Base-by-base conservation (phyloP, 2,797 vertebrate genomes). In the Rallus crepitans region DNA sequence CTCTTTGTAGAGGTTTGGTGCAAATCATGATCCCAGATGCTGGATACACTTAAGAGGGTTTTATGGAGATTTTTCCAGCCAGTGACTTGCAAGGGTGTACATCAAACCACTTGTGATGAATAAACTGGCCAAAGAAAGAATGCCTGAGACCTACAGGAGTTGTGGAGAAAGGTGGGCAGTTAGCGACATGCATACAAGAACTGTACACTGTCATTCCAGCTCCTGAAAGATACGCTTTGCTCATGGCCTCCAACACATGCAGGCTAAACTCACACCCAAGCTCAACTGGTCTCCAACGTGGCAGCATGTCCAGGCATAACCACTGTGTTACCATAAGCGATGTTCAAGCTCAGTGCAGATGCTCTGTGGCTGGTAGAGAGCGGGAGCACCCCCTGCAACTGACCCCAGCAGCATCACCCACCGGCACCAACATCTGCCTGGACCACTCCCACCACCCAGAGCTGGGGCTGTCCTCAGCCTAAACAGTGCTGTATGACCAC, bases 271-370 rank as follows among this genome's bases (percentile, higher is more conserved):
- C 68, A 18, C 11, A 15, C n/a, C 31, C 19, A 72, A 85, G 45
- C 76, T 35, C 23, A 63, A 4, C 60, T 53, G 31, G 27, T 27
- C 28, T 86, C 52, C 35, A 28, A 63, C 33, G 1, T 0, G 6
- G 53, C 64, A 31, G 31, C 18, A 1, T 21, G 12, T 24, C 70
- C 70, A 50, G 61, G 45, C n/a, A 6, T 8, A 56, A n/a, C 45
- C 0, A 0, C 55, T 18, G 42, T 10, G 12, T 5, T 9, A 27
- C 6, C 12, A 1, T 4, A 16, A 24, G 31, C 1, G 24, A 55
- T 20, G 45, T 2, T 18, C 18, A 31, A 64, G 30, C 60, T 40
- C 19, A 0, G 53, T 7, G 53, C 15, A 30, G 59, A 25, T 5
- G 40, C 0, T 6, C 35, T 39, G 57, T 18, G 23, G 64, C 31